Conservation (phyloP, 1,140 invertebrate genomes). For the Brachionus rubens region DNA sequence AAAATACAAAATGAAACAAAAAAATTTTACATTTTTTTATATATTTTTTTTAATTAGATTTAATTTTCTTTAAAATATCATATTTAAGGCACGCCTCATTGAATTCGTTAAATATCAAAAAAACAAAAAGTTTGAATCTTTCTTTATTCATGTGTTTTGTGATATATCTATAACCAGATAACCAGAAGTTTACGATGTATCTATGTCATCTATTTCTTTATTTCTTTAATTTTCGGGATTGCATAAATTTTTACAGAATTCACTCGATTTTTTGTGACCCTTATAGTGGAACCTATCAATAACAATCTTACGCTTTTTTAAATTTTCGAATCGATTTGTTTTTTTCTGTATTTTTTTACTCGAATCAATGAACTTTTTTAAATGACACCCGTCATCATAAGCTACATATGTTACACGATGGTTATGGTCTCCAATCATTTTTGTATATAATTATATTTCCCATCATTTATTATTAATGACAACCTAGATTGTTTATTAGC, state of each 20-base stretch:
- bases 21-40: too few species aligned
- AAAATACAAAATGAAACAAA: too few species aligned
- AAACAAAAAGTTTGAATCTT: neutral
- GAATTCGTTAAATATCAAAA: neutral
- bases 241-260: neutral
- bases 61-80: too few species aligned
- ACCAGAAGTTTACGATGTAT: neutral
- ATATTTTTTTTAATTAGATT: too few species aligned
- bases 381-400: too few species aligned
- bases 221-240: neutral
- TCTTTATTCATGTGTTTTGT: neutral
- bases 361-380: neutral
- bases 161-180: neutral
- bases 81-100: too few species aligned
- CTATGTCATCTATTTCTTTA: neutral
- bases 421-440: too few species aligned
- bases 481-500: too few species aligned
- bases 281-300: neutral
- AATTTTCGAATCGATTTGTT: neutral
- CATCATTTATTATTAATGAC: too few species aligned
- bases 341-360: neutral
- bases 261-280: neutral
- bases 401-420: too few species aligned
- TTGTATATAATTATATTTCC: too few species aligned
- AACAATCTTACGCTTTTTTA: neutral